A percentile compares a stretch with the other conserved stretches of the same genome.
These are phyloP conservation scores for Hippotragus niger DNA, from an alignment of 2,113 vertebrate genomes.

Conservation along the genomic window DNA sequence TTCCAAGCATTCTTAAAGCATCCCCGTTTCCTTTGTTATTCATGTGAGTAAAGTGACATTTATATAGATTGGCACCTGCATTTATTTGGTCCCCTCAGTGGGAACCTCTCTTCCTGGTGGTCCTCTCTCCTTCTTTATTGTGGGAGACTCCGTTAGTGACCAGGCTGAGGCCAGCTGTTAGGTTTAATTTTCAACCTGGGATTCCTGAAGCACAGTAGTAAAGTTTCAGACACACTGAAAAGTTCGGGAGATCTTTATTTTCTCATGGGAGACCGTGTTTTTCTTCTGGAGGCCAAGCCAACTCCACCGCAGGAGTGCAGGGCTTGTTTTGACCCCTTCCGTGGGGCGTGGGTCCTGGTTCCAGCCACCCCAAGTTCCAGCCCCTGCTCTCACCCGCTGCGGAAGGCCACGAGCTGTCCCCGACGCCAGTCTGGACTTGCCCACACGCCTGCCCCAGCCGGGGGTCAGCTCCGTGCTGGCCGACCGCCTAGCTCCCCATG, in stretches of 20 bases:
- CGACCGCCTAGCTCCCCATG: accelerated
- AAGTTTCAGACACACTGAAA: background rate
- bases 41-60: background rate
- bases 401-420: background rate
- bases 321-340: accelerated
- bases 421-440: background rate
- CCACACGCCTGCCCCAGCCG: accelerated
- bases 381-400: accelerated
- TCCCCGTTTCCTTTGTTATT: accelerated
- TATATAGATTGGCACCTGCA: accelerated
- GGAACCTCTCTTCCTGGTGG: background rate
- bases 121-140: background rate
- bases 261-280: background rate
- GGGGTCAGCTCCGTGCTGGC: background rate
- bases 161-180: background rate
- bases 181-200: too few species aligned
- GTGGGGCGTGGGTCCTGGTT: background rate
- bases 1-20: accelerated
- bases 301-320: too few species aligned
- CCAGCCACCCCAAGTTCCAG: background rate
- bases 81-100: accelerated
- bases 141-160: background rate
- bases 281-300: background rate
- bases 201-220: background rate
- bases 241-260: background rate